Base-by-base conservation (phyloP, 2,888 invertebrate genomes). In the Hemaris fuciformis region DNA sequence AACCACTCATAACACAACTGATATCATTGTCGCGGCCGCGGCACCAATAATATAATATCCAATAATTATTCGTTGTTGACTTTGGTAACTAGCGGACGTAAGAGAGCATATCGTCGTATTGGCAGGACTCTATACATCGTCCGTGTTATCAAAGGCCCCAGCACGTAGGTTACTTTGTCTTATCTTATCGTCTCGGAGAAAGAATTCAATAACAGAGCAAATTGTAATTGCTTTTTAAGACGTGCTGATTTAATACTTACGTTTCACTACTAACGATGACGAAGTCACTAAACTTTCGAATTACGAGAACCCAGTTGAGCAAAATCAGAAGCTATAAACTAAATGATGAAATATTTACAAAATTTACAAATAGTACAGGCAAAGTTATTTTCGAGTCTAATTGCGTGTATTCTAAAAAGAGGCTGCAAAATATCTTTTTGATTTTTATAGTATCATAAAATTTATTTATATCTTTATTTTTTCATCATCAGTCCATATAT, bases 181-280 rank as follows among this genome's bases (percentile, higher is more conserved):
- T 90, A 91, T 91, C 91, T 90, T 88, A 91, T 91, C 91, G 73
- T 75, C 65, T 64, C 63, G 64, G 75, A 78, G 79, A 82, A 84
- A 85, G 83, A 81, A 84, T 76, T 77, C 74, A 75, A 79, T 76
- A 74, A 68, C 69, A 71, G 62, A 34, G 59, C 58, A 66, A 69
- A 73, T 66, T 67, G 60, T 62, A 60, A 56, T 60, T 64, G 48
- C n/a, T 60, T 58, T 43, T n/a, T 31, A 57, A 56, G 20, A 42
- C 46, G 46, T 46, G 43, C 65, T 63, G 61, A 69, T 60, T 60
- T 25, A 48, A 34, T 34, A 45, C 34, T 27, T 27, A n/a, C 3
- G 25, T n/a, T 22, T 5, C 8, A 27, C 25, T 48, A 25, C 15
- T 25, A 15, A 25, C 25, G 53, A 62, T 59, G 18, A 38, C 13